Conservation (phyloP, 2,888 invertebrate species). For the Andrena flavipes region DNA sequence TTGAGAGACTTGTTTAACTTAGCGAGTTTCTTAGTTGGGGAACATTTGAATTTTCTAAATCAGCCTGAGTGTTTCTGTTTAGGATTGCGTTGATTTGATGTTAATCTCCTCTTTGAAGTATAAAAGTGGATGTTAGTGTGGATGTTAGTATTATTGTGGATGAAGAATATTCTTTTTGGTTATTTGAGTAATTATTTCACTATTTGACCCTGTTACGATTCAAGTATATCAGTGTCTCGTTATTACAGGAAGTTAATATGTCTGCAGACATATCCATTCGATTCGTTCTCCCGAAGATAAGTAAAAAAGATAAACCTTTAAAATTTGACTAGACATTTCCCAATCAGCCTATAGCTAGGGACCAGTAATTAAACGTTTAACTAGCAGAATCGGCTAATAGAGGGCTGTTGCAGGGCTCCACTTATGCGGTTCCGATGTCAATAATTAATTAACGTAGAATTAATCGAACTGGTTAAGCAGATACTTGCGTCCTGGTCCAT, state of each 20-base stretch:
- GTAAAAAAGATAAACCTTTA: background rate
- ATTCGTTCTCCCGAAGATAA: background rate
- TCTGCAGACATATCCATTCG: background rate
- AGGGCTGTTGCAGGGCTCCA: background rate
- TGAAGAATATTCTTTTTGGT: too few relatives aligned
- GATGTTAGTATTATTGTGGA: too few relatives aligned
- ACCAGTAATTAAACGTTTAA: slow-evolving; percentile 19
- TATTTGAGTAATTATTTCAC: too few relatives aligned
- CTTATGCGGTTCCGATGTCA: slow-evolving; percentile 19
- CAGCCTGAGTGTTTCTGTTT: too few relatives aligned
- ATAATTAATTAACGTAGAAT: slow-evolving; percentile 43
- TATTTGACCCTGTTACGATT: background rate
- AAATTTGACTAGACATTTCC: background rate
- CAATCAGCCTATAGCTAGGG: background rate
- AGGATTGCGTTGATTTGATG: too few relatives aligned
- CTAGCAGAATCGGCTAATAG: slow-evolving; percentile 23
- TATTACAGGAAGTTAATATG: background rate
- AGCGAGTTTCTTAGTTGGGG: too few relatives aligned
- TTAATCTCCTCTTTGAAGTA: too few relatives aligned
- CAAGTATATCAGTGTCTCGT: background rate
- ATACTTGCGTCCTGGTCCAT: background rate
- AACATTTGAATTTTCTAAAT: too few relatives aligned
- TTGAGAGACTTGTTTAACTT: too few relatives aligned
- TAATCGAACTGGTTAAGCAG: slow-evolving; percentile 41
- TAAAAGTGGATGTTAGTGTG: too few relatives aligned